phyloP scores from a whole-genome alignment of 30 jellyfish, hydroid and myxozoan genomes.

The Mastigias papua region DNA sequence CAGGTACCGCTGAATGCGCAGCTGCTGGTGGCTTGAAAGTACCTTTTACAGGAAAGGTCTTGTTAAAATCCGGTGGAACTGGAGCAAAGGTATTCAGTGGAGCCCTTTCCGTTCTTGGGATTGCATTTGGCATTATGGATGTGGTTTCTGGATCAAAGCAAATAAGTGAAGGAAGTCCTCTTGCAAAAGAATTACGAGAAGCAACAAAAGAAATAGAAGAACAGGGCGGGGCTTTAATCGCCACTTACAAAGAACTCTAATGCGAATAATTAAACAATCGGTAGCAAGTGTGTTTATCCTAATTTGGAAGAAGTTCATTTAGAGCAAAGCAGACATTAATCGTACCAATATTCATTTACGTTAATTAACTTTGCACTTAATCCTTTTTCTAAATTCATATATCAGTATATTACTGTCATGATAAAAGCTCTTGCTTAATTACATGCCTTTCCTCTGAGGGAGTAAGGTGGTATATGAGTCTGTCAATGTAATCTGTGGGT shows the following conservation, averaged over 20 bases:
- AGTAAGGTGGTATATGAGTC: too few species aligned
- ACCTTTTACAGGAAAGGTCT: conserved; percentile 35
- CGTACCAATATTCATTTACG: too few species aligned
- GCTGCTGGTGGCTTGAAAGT: conserved; percentile 55
- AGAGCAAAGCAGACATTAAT: too few species aligned
- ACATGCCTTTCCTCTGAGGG: too few species aligned
- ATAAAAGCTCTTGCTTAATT: too few species aligned
- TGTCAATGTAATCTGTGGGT: too few species aligned
- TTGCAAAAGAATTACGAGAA: conserved; percentile 14
- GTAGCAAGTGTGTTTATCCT: too few species aligned
- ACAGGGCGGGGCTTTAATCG: conserved; percentile 14
- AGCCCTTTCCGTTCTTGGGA: conserved; percentile 13
- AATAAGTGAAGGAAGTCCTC: conserved; percentile 13
- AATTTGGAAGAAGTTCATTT: too few species aligned
- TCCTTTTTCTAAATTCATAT: too few species aligned
- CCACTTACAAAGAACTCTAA: conserved; percentile 29
- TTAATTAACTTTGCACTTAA: too few species aligned
- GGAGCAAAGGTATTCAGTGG: conserved; percentile 47
- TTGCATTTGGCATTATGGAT: conserved; percentile 38
- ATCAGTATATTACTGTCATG: too few species aligned
- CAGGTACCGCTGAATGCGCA: conserved; percentile 39
- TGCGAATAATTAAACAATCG: too few species aligned
- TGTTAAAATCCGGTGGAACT: conserved; percentile 19
- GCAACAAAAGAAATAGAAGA: neutral
- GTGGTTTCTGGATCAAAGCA: conserved; percentile 22